Evolutionary conservation across 2,113 vertebrate species (phyloP).

Genomic region (Calidris pugnax): DNA sequence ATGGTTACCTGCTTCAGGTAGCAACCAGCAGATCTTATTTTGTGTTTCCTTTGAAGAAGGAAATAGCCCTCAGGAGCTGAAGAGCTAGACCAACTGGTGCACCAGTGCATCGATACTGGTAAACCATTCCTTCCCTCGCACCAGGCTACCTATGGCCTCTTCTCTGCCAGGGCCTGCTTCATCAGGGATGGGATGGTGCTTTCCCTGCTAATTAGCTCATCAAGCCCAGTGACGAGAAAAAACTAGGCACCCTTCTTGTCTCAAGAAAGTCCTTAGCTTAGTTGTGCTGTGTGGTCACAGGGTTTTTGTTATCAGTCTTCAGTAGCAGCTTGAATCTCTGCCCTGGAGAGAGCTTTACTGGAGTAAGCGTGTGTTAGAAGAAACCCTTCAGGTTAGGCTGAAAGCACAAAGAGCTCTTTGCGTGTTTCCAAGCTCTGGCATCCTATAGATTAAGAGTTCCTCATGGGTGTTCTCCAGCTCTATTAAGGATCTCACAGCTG

Average conservation of each 20-base stretch:
- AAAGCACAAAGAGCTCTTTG: neutral
- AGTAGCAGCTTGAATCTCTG: neutral
- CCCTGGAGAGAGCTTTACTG: neutral
- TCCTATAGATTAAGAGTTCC: neutral
- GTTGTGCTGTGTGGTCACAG: neutral
- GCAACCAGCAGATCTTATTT: neutral
- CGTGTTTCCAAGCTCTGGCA: neutral
- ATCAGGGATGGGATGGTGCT: neutral
- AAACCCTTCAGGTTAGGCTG: neutral
- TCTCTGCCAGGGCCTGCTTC: neutral
- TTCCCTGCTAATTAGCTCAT: neutral
- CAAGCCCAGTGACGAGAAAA: neutral
- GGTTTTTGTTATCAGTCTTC: neutral
- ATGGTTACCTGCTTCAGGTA: neutral
- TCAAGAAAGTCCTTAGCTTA: neutral
- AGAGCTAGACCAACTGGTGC: neutral
- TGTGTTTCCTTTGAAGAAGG: neutral
- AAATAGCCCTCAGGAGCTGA: neutral
- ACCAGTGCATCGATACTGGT: rapidly evolving
- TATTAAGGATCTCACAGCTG: neutral
- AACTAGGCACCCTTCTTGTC: neutral
- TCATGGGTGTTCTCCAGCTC: neutral
- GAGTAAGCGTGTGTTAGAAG: neutral
- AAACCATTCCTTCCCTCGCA: neutral
- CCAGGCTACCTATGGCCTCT: rapidly evolving